phyloP scores from a whole-genome alignment of 2,113 vertebrate genomes.

The Parotia lawesii region DNA sequence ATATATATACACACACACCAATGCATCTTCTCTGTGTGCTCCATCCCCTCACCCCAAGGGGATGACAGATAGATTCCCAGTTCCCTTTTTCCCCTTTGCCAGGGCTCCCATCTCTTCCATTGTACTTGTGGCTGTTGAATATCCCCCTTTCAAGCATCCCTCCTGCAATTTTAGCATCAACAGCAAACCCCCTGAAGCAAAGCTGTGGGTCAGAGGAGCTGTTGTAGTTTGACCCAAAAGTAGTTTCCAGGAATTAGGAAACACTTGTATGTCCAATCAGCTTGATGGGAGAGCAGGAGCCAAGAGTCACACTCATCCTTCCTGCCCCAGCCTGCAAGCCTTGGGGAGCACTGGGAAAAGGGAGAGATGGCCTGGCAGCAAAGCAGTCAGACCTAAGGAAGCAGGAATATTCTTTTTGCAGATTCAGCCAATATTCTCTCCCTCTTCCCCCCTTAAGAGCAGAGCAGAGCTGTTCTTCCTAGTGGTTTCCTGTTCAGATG shows the following conservation, averaged over 20 bases:
- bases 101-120: neutral
- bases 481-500: neutral
- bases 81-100: neutral
- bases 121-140: neutral
- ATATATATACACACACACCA: neutral
- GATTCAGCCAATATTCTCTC: neutral
- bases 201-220: neutral
- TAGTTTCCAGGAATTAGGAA: neutral
- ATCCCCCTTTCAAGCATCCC: neutral
- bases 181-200: neutral
- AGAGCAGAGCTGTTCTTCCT: neutral
- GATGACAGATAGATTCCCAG: rapidly evolving
- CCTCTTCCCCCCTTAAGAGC: neutral
- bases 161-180: neutral
- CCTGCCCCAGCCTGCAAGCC: neutral
- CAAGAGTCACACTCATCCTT: neutral
- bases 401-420: neutral
- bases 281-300: neutral
- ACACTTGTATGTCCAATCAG: neutral
- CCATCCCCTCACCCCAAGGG: neutral
- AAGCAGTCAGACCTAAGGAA: neutral
- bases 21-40: neutral
- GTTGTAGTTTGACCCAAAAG: neutral
- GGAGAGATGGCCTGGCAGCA: neutral
- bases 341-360: neutral